These are phyloP conservation scores for Herminia tarsipennalis DNA, from an alignment of 2,888 invertebrate species.

Conservation along the genomic window DNA sequence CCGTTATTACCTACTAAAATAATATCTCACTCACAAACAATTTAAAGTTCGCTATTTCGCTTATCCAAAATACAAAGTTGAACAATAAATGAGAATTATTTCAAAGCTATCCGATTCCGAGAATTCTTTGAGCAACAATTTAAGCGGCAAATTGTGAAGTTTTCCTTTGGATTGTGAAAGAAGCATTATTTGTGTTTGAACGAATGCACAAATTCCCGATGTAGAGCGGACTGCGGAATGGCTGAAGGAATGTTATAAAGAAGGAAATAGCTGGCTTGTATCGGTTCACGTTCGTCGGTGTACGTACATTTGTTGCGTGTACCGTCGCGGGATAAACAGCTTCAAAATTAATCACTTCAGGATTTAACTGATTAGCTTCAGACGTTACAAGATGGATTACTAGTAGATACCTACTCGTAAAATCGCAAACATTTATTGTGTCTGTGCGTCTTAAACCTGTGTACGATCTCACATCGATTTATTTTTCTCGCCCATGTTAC, in stretches of 20 bases:
- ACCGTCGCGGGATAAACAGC: not conserved
- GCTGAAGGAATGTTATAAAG: conserved; percentile 55
- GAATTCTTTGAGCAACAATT: conserved; percentile 39
- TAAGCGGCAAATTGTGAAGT: conserved; percentile 42
- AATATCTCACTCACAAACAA: conserved; percentile 7
- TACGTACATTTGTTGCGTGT: not conserved
- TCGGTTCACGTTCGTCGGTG: conserved; percentile 12
- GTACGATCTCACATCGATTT: too few species aligned
- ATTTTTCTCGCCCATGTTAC: too few species aligned
- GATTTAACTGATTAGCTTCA: too few species aligned
- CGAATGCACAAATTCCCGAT: conserved; percentile 52
- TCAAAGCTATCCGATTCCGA: conserved; percentile 27
- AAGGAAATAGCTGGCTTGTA: conserved; percentile 25
- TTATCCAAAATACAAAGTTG: conserved; percentile 23
- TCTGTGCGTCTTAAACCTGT: too few species aligned
- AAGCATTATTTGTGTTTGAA: conserved; percentile 48
- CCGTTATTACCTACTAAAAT: too few species aligned
- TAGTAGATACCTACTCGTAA: too few species aligned
- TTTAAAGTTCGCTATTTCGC: conserved; percentile 10
- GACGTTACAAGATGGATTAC: too few species aligned
- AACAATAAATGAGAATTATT: conserved; percentile 34
- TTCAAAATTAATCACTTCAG: too few species aligned
- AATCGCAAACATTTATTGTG: too few species aligned
- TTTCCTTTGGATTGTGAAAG: conserved; percentile 31
- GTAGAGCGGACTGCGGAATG: conserved; percentile 38